Evolutionary conservation across 1,140 invertebrate species (phyloP), one percentile per base, ranked within the genome.

Genomic region (Uloborus diversus): DNA sequence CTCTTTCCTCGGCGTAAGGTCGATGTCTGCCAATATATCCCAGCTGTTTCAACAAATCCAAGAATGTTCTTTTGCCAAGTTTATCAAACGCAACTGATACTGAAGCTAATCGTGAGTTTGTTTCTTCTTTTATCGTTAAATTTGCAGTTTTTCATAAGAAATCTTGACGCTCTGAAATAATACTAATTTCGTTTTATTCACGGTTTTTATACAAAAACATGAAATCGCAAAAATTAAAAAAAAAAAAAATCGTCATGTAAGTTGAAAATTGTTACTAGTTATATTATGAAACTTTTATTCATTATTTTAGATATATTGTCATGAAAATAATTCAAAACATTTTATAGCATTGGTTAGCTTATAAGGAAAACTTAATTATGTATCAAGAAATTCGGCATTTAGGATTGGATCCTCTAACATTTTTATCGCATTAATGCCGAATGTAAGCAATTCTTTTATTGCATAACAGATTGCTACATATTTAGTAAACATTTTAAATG

Each of bases 41-140:
- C 69, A 71, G 69, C 69, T 71, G 69, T 71, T 71, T 59, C 56
- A 71, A 71, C 69, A 71, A 71, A 42, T 30, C 37, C 5, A 27
- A 56, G 69, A 71, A 71, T 68, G 64, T 49, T 47, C 28, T 23
- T 49, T 49, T 61, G 17, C 35, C 32, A 33, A 59, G 33, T 42
- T 71, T 42, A 59, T 56, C 53, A 71, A 42, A 56, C 51, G 17
- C 17, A 71, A 23, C 69, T 71, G 69, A 71, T 71, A 71, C 53
- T 59, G 69, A 53, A 71, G 37, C 61, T 71, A n/a, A n/a, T 71
- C 17, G 37, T 61, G 47, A 59, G 56, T 71, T 71, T 71, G 69
- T 35, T 56, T 27, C 53, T 51, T 71, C 35, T 2, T 14, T 32
- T 28, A 71, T 35, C 42, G 37, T 71, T 42, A 20, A 3, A 27